phyloP scores from a whole-genome alignment of 2,797 vertebrate species.

The Chrosomus eos region DNA sequence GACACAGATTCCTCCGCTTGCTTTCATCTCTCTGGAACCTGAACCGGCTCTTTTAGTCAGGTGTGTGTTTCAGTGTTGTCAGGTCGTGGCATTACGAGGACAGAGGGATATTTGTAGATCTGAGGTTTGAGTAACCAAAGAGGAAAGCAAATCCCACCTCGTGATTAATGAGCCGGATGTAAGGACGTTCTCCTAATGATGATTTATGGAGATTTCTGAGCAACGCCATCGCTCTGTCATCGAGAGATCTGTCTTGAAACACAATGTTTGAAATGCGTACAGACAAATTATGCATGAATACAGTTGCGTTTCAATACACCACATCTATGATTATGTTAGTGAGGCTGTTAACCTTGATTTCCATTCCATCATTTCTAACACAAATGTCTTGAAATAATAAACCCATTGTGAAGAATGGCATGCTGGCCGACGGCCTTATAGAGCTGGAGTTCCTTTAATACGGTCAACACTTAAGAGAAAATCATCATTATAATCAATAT shows the following conservation, averaged over 20 bases:
- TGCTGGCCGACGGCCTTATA: background rate
- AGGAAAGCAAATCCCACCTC: slow-evolving; percentile 66
- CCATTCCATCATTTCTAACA: slow-evolving; percentile 5
- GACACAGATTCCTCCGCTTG: slow-evolving; percentile 61
- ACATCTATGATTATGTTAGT: slow-evolving; percentile 19
- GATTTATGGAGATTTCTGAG: slow-evolving; percentile 73
- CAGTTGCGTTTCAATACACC: background rate
- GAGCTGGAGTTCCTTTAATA: background rate
- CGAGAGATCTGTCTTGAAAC: slow-evolving; percentile 35
- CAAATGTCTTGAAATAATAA: slow-evolving; percentile 13
- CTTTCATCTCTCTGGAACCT: slow-evolving; percentile 67
- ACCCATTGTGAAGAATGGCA: slow-evolving; percentile 14
- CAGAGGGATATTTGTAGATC: slow-evolving; percentile 74
- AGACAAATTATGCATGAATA: slow-evolving; percentile 29
- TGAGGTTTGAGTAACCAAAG: slow-evolving; percentile 66
- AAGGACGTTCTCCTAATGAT: slow-evolving; percentile 75
- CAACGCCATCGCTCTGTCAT: slow-evolving; percentile 39
- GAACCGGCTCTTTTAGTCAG: slow-evolving; percentile 68
- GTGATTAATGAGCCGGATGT: slow-evolving; percentile 74
- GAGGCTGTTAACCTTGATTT: slow-evolving; percentile 21
- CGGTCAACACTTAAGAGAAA: background rate
- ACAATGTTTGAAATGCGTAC: slow-evolving; percentile 51
- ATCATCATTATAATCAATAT: background rate
- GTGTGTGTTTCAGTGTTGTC: slow-evolving; percentile 72
- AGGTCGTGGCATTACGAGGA: slow-evolving; percentile 66